These are phyloP conservation scores for Melanerpes formicivorus DNA, from an alignment of 2,113 vertebrate genomes.

Conservation along the genomic window DNA sequence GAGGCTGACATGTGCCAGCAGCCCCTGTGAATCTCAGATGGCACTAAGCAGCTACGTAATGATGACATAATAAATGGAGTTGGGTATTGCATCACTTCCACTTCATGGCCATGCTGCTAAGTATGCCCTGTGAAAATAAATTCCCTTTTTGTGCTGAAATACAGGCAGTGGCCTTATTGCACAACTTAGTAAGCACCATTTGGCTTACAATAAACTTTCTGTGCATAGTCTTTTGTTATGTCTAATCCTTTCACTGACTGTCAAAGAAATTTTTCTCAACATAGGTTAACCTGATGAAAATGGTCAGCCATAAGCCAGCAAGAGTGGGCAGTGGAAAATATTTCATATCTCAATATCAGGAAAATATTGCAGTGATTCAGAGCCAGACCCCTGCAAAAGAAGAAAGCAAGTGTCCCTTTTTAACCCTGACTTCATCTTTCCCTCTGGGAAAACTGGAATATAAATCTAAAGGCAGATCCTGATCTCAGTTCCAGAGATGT, in stretches of 20 bases:
- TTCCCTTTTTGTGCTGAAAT: not conserved
- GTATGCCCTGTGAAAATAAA: not conserved
- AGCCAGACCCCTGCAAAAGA: not conserved
- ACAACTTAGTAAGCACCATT: not conserved
- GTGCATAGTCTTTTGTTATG: not conserved
- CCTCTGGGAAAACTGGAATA: not conserved
- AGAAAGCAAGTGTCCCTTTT: not conserved
- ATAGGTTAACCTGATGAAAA: not conserved
- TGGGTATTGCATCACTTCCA: fast-evolving
- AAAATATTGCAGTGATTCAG: not conserved
- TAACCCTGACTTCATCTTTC: not conserved
- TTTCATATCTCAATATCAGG: not conserved
- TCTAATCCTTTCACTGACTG: not conserved
- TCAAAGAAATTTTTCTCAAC: not conserved
- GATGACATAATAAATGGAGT: not conserved
- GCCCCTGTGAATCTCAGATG: not conserved
- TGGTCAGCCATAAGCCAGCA: not conserved
- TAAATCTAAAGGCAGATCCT: not conserved
- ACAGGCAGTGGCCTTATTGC: not conserved
- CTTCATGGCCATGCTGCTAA: not conserved
- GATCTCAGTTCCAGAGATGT: not conserved
- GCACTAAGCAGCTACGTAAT: not conserved
- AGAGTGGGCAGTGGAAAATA: not conserved
- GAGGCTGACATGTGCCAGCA: not conserved
- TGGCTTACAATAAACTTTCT: not conserved